Base-by-base conservation (phyloP, 2,797 vertebrate species). In the Monodelphis domestica region DNA sequence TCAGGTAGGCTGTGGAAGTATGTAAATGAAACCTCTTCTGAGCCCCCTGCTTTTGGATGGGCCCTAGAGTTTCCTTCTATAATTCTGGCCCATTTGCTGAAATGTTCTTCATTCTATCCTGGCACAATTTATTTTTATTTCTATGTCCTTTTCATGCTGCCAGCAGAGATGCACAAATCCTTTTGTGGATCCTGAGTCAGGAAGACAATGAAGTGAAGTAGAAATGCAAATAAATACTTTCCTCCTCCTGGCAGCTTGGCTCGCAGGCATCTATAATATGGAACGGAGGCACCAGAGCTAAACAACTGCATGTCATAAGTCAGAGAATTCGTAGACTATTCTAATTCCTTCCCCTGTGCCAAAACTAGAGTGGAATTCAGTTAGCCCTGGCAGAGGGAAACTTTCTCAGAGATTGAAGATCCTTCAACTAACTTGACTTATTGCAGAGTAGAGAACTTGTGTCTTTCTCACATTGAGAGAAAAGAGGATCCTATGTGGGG, bases 21-120 rank as follows among this genome's bases (percentile, higher is more conserved):
- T 94, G 87, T 45, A 90, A 96, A 95, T 96, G 4, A 88, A 24
- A 24, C 59, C 50, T 50, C 12, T 2, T 0, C 52, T 94, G 70
- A 50, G 70, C 38, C 38, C 38, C 70, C 9, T 26, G 70, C 70
- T 84, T 84, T 84, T 26, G 50, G 38, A 84, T 11, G 21, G 70
- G 70, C 24, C 70, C 70, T 45, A 38, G 70, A 50, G 38, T 26
- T 38, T 50, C 38, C 50, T 84, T 50, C 70, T 10, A 10, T 84
- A 50, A 84, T 26, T 45, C 21, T 26, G 29, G 70, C 70, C 70
- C 70, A 84, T 50, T 50, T 38, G 26, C 70, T 28, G 70, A 26
- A 84, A 84, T n/a, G 59, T 38, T 84, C 70, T 50, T 50, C 70
- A 50, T 70, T 84, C 38, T 12, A 84, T 9, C 9, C 38, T 84